Conservation (phyloP, 1,140 invertebrate genomes). For the Pogonomyrmex barbatus region DNA sequence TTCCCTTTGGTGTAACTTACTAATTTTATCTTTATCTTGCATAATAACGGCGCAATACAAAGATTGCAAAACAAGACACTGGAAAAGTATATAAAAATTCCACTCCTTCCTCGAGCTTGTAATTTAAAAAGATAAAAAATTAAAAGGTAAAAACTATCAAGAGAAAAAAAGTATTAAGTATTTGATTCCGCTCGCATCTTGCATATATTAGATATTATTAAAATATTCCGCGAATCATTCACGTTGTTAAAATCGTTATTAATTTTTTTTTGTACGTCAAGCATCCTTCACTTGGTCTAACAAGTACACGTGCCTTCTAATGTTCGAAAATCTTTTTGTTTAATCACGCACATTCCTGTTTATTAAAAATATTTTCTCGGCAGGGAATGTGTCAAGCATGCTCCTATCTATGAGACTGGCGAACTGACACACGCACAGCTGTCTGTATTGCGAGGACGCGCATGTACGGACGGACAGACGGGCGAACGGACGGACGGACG, state of each 20-base stretch:
- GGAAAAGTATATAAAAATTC: neutral
- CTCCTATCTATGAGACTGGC: neutral
- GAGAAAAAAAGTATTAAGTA: neutral
- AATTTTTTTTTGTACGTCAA: neutral
- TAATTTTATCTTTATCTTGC: slow-evolving; percentile 40
- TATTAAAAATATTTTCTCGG: slow-evolving; percentile 19
- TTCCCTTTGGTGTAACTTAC: slow-evolving; percentile 16
- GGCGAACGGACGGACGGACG: no score
- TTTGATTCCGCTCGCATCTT: neutral
- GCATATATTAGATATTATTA: neutral
- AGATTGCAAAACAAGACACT: slow-evolving; percentile 7
- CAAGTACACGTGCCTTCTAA: no score
- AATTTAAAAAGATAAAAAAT: neutral
- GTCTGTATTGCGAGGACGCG: slow-evolving; percentile 11
- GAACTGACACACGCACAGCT: slow-evolving; percentile 23
- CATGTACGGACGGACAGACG: slow-evolving; percentile 39
- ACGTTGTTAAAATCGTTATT: neutral
- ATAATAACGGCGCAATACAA: slow-evolving; percentile 20
- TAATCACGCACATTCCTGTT: neutral
- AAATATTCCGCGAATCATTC: neutral
- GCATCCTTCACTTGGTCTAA: neutral
- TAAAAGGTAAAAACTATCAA: neutral
- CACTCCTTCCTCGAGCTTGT: neutral
- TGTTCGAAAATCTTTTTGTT: neutral
- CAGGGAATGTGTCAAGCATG: neutral